These are phyloP conservation scores for Drosophila anomalata DNA, from an alignment of 2,888 invertebrate species.

Conservation along the genomic window DNA sequence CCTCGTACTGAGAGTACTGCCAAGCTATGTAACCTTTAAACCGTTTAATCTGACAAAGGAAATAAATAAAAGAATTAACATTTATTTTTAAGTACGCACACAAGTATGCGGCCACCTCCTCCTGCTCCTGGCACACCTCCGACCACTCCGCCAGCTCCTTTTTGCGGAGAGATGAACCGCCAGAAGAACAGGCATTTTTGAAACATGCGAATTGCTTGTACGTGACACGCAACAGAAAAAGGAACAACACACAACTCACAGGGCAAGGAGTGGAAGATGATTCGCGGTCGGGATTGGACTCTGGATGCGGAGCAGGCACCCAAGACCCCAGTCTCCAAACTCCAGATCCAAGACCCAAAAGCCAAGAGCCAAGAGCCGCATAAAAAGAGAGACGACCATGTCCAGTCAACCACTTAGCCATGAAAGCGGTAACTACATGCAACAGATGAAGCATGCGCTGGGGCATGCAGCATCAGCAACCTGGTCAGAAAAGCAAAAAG, in stretches of 20 bases:
- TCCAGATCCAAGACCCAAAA: constrained; percentile 9
- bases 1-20: constrained; percentile 5
- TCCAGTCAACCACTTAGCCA: constrained; percentile 79
- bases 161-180: constrained; percentile 72
- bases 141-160: constrained; percentile 18
- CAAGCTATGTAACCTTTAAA: constrained; percentile 66
- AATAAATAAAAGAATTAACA: constrained; percentile 80
- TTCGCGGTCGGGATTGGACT: constrained; percentile 15
- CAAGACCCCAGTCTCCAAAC: constrained; percentile 52
- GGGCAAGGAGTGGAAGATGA: constrained; percentile 43
- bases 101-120: constrained; percentile 57
- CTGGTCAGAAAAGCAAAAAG: constrained; percentile 50
- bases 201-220: constrained; percentile 83
- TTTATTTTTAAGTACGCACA: constrained; percentile 76
- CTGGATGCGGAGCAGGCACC: constrained; percentile 47
- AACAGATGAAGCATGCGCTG: constrained; percentile 79
- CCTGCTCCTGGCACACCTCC: constrained; percentile 7
- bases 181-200: constrained; percentile 72
- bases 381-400: constrained; percentile 70
- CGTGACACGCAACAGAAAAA: constrained; percentile 82
- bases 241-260: constrained; percentile 43
- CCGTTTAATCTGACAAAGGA: constrained; percentile 80
- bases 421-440: constrained; percentile 79
- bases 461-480: constrained; percentile 68
- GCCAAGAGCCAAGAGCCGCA: constrained; percentile 19